Percentiles rank a stretch among this genome's conserved stretches.
Evolutionary conservation across 2,888 invertebrate genomes (phyloP).

Genomic region (Physocephala rufipes): DNA sequence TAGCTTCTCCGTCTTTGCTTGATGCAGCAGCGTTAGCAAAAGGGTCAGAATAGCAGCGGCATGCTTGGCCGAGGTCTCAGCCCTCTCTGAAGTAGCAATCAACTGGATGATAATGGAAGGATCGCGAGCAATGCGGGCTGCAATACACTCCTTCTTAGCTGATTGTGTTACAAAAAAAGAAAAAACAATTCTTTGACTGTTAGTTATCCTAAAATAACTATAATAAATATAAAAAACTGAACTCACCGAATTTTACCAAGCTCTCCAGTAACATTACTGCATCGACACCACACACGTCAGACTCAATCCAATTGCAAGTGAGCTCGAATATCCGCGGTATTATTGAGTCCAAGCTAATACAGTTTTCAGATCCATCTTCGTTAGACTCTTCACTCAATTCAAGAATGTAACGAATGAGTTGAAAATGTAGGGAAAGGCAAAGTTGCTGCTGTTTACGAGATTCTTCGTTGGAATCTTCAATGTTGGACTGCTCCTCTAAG

Average conservation of each 20-base stretch:
- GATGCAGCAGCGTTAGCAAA: conserved; percentile 54
- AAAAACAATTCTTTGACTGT: neutral
- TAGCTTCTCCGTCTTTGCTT: conserved; percentile 59
- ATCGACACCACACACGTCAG: conserved; percentile 55
- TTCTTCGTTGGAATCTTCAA: conserved; percentile 59
- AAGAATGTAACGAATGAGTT: conserved; percentile 55
- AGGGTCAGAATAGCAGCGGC: conserved; percentile 57
- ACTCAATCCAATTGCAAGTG: conserved; percentile 56
- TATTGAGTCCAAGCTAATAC: conserved; percentile 58
- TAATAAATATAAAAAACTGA: no score
- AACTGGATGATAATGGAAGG: conserved; percentile 54
- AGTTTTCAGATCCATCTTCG: conserved; percentile 48
- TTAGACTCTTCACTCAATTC: conserved; percentile 50
- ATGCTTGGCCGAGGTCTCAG: conserved; percentile 53
- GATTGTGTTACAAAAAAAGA: no score
- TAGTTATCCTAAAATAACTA: no score
- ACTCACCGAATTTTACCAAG: conserved; percentile 52
- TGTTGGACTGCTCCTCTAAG: conserved; percentile 49
- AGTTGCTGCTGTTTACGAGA: conserved; percentile 56
- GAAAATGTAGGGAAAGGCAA: conserved; percentile 57
- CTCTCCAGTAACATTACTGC: conserved; percentile 56
- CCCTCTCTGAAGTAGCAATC: conserved; percentile 55
- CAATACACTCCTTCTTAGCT: conserved; percentile 48
- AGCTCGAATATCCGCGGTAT: conserved; percentile 58
- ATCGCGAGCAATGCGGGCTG: conserved; percentile 54